These are phyloP conservation scores for Ophonus ardosiacus DNA, from an alignment of 2,888 invertebrate genomes.

Conservation along the genomic window DNA sequence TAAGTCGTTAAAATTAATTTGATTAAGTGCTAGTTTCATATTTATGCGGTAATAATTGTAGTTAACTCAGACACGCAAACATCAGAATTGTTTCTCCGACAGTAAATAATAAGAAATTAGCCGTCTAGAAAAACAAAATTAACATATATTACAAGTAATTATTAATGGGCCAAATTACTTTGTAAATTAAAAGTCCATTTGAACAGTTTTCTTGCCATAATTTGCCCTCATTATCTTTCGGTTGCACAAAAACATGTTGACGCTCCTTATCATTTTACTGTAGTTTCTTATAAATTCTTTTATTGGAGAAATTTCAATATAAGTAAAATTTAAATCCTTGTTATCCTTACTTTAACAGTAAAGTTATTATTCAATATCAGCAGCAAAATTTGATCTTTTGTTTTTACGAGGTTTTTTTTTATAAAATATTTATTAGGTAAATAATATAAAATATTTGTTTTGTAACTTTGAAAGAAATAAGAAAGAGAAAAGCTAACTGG, in stretches of 20 bases:
- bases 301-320: too few relatives aligned
- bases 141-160: slow-evolving; percentile 21
- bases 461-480: too few relatives aligned
- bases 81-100: not conserved
- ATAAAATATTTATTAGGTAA: too few relatives aligned
- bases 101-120: slow-evolving; percentile 5
- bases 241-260: slow-evolving; percentile 7
- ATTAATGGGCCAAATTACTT: slow-evolving; percentile 30
- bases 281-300: too few relatives aligned
- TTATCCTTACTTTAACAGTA: not conserved
- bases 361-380: too few relatives aligned
- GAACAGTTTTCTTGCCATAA: slow-evolving; percentile 6
- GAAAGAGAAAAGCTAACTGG: too few relatives aligned
- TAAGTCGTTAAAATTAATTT: not conserved
- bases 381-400: too few relatives aligned
- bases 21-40: not conserved
- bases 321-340: not conserved
- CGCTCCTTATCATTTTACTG: not conserved
- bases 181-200: slow-evolving; percentile 32
- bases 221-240: slow-evolving; percentile 1
- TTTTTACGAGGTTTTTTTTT: too few relatives aligned
- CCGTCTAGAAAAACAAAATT: slow-evolving; percentile 6
- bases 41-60: not conserved
- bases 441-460: too few relatives aligned
- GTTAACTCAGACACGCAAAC: not conserved